phyloP scores from a whole-genome alignment of 2,888 invertebrate species.

The Ochlodes sylvanus region DNA sequence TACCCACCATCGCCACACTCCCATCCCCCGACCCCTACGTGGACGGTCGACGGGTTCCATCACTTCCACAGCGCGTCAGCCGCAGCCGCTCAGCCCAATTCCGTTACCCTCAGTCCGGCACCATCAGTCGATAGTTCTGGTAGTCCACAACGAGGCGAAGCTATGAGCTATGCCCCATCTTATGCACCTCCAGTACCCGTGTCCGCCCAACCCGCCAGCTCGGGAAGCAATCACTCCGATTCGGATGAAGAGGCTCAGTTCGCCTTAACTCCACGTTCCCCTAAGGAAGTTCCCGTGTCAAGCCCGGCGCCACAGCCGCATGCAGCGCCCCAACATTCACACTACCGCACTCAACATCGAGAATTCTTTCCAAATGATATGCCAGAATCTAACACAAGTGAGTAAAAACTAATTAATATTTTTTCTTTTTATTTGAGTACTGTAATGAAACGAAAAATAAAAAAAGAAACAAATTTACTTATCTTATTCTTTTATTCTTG shows the following conservation, averaged over 20 bases:
- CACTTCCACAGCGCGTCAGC: conserved; percentile 88
- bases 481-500: conserved; percentile 52
- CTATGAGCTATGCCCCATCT: conserved; percentile 68
- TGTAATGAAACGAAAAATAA: neutral
- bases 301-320: conserved; percentile 74
- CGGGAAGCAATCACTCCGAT: conserved; percentile 91
- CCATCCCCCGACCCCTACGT: conserved; percentile 92
- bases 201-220: conserved; percentile 80
- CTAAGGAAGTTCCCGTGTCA: conserved; percentile 73
- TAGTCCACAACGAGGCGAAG: conserved; percentile 91
- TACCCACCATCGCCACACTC: conserved; percentile 93
- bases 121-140: conserved; percentile 95
- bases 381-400: conserved; percentile 95
- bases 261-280: conserved; percentile 86
- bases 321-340: conserved; percentile 70
- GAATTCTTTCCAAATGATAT: conserved; percentile 93
- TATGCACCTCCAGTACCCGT: conserved; percentile 71
- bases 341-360: conserved; percentile 76
- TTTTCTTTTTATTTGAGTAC: neutral
- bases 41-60: conserved; percentile 86
- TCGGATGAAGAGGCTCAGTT: conserved; percentile 91
- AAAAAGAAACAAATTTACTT: neutral
- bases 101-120: conserved; percentile 95
- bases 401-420: conserved; percentile 66
- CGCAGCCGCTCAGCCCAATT: conserved; percentile 89